These are phyloP conservation scores for Pogonognathellus flavescens DNA, from an alignment of 1,140 invertebrate species.

Conservation along the genomic window DNA sequence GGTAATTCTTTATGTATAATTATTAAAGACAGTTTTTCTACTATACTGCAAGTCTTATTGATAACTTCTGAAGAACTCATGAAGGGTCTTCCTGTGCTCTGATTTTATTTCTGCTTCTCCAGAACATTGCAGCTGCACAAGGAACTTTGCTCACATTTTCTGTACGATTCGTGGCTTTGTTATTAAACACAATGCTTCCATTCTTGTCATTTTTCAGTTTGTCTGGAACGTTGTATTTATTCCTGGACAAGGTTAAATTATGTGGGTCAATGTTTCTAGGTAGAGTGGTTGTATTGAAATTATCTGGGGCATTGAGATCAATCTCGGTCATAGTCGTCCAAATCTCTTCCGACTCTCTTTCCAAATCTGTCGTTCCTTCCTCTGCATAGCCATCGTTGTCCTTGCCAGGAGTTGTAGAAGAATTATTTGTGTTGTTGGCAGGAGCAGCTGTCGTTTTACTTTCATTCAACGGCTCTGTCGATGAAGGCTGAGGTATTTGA, in stretches of 20 bases:
- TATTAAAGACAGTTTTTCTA: too few relatives aligned
- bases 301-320: conserved; percentile 59
- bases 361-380: conserved; percentile 30
- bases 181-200: not conserved
- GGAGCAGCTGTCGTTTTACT: not conserved
- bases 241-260: conserved; percentile 22
- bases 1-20: too few relatives aligned
- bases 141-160: conserved; percentile 3
- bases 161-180: not conserved
- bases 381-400: conserved; percentile 31
- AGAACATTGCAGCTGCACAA: conserved; percentile 38
- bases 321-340: conserved; percentile 67
- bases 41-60: not conserved
- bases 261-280: conserved; percentile 5
- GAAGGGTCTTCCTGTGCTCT: not conserved
- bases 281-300: conserved; percentile 19
- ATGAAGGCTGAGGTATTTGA: not conserved
- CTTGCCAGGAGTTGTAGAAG: not conserved
- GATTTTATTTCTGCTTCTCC: conserved; percentile 19
- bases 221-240: conserved; percentile 20
- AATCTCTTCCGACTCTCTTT: conserved; percentile 57
- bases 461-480: not conserved
- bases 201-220: not conserved
- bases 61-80: not conserved
- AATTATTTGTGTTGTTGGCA: not conserved